A percentile compares a stretch with the other conserved stretches of the same genome.
phyloP scores from a whole-genome alignment of 2,797 vertebrate genomes.

The Parambassis ranga region DNA sequence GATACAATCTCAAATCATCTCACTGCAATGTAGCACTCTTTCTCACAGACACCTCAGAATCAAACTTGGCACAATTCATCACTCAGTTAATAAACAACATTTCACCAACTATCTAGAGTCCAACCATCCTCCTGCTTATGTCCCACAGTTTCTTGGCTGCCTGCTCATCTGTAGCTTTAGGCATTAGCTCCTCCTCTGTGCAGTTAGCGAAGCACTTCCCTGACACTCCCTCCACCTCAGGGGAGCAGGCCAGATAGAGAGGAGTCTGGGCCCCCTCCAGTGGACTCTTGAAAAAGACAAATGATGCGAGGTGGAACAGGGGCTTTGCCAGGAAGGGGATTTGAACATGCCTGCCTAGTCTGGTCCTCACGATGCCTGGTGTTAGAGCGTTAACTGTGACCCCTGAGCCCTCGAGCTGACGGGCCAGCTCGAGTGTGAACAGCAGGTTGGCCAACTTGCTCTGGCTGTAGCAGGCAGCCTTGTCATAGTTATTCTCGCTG shows the following conservation, averaged over 20 bases:
- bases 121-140: constrained; percentile 91
- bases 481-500: constrained; percentile 87
- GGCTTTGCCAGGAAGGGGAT: constrained; percentile 89
- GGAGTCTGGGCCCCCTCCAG: constrained; percentile 91
- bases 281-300: constrained; percentile 91
- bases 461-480: constrained; percentile 90
- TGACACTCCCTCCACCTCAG: constrained; percentile 86
- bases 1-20: constrained; percentile 13
- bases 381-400: constrained; percentile 91
- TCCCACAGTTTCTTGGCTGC: constrained; percentile 91
- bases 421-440: constrained; percentile 87
- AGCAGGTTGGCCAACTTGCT: constrained; percentile 95
- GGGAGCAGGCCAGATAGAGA: constrained; percentile 88
- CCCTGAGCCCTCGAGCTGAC: constrained; percentile 83
- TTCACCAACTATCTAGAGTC: constrained; percentile 60
- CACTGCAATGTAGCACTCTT: constrained; percentile 9
- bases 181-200: constrained; percentile 86
- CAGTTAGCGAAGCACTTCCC: constrained; percentile 94
- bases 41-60: constrained; percentile 12
- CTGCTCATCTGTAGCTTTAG: constrained; percentile 86
- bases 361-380: constrained; percentile 92
- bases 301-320: constrained; percentile 85
- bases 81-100: constrained; percentile 16
- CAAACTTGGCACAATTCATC: constrained; percentile 29
- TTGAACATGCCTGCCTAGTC: constrained; percentile 87